phyloP scores from a whole-genome alignment of 2,113 vertebrate genomes.

The Colinus virginianus region DNA sequence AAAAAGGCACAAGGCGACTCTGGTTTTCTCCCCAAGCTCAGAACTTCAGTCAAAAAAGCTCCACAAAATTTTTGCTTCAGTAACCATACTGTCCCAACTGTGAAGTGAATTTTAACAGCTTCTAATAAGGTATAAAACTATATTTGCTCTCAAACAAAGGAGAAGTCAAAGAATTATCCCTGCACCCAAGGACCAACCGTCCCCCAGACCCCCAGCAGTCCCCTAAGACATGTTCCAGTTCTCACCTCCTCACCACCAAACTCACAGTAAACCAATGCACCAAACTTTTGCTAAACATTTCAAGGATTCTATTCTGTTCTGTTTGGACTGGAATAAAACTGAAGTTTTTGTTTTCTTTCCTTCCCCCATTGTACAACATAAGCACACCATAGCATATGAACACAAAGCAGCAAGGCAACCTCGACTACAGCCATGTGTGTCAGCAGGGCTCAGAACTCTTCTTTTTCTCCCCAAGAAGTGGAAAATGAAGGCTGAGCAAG shows the following conservation, averaged over 20 bases:
- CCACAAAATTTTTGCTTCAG: not conserved
- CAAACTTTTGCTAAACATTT: not conserved
- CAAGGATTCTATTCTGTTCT: not conserved
- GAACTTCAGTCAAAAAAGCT: not conserved
- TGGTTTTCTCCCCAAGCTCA: not conserved
- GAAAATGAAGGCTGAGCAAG: not conserved
- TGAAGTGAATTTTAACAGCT: not conserved
- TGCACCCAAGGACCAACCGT: not conserved
- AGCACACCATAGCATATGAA: fast-evolving
- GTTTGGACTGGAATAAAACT: not conserved
- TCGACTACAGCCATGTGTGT: too few relatives aligned
- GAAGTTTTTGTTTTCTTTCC: not conserved
- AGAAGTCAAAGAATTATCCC: not conserved
- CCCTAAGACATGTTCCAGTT: not conserved
- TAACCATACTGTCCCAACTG: not conserved
- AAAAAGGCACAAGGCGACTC: not conserved
- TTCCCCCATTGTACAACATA: not conserved
- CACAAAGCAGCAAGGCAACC: not conserved
- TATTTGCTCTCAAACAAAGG: constrained; percentile 1
- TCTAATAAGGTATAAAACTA: not conserved
- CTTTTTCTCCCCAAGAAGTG: too few relatives aligned
- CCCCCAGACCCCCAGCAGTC: not conserved
- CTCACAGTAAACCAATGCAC: not conserved
- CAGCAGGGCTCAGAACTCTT: not conserved
- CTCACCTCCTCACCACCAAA: not conserved